A percentile compares a stretch with the other conserved stretches of the same genome.
phyloP scores from a whole-genome alignment of 2,888 invertebrate genomes.

The Fabriciana adippe region DNA sequence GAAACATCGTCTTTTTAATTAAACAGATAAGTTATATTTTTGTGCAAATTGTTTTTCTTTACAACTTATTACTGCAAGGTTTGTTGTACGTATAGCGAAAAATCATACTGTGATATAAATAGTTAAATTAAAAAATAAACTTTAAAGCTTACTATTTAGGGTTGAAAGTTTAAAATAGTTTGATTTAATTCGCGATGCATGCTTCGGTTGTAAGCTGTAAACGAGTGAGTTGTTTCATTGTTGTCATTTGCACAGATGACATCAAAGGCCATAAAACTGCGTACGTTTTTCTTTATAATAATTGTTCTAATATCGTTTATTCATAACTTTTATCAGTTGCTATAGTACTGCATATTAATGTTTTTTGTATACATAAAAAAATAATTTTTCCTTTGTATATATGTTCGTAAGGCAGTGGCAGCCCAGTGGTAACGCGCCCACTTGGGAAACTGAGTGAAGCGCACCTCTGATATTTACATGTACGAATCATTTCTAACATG shows the following conservation, averaged over 20 bases:
- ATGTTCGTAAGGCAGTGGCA: too few species aligned
- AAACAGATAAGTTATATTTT: not conserved
- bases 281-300: conserved; percentile 25
- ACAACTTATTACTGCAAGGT: not conserved
- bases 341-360: not conserved
- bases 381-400: too few species aligned
- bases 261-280: conserved; percentile 30
- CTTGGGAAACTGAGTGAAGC: too few species aligned
- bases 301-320: conserved; percentile 15
- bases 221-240: conserved; percentile 39
- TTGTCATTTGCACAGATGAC: conserved; percentile 40
- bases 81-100: conserved; percentile 5
- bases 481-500: too few species aligned
- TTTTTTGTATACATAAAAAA: too few species aligned
- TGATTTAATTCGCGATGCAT: conserved; percentile 23
- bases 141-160: not conserved
- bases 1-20: not conserved
- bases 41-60: not conserved
- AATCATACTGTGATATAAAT: not conserved
- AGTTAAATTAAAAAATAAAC: conserved; percentile 3
- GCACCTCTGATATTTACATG: too few species aligned
- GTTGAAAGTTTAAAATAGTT: conserved; percentile 16
- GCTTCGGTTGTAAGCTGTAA: conserved; percentile 37
- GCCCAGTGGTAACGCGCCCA: too few species aligned
- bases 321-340: not conserved